phyloP scores from a whole-genome alignment of 2,888 invertebrate genomes.

The Erebia ligea region DNA sequence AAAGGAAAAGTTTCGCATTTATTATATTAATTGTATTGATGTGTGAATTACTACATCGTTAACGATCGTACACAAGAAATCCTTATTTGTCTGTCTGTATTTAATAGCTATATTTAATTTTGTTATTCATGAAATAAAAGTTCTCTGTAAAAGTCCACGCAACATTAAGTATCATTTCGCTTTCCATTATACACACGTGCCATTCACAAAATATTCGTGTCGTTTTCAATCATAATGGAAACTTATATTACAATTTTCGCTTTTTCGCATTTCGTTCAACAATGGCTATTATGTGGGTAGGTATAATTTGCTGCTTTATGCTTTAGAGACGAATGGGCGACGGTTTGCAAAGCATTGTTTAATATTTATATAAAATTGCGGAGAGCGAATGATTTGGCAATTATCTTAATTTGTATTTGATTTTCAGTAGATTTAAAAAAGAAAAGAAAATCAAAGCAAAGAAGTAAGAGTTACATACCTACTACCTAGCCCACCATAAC shows the following conservation, averaged over 20 bases:
- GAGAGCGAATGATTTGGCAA: slow-evolving; percentile 4
- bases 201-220: slow-evolving; percentile 6
- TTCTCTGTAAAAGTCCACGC: slow-evolving; percentile 3
- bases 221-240: slow-evolving; percentile 27
- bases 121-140: not conserved
- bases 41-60: too few relatives aligned
- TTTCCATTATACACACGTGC: slow-evolving; percentile 17
- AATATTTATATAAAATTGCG: slow-evolving; percentile 17
- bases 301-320: slow-evolving; percentile 23
- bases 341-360: not conserved
- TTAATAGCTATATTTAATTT: not conserved
- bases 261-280: slow-evolving; percentile 26
- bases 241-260: slow-evolving; percentile 26
- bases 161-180: slow-evolving; percentile 13
- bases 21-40: too few relatives aligned
- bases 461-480: too few relatives aligned
- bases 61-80: not conserved
- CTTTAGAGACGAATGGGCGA: slow-evolving; percentile 12
- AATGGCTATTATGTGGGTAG: slow-evolving; percentile 25
- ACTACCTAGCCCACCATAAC: too few relatives aligned
- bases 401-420: not conserved
- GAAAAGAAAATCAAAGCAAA: too few relatives aligned
- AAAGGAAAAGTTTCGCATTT: too few relatives aligned
- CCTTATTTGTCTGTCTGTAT: not conserved
- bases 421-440: not conserved